phyloP scores from a whole-genome alignment of 2,113 vertebrate species.

The Pao palembangensis region DNA sequence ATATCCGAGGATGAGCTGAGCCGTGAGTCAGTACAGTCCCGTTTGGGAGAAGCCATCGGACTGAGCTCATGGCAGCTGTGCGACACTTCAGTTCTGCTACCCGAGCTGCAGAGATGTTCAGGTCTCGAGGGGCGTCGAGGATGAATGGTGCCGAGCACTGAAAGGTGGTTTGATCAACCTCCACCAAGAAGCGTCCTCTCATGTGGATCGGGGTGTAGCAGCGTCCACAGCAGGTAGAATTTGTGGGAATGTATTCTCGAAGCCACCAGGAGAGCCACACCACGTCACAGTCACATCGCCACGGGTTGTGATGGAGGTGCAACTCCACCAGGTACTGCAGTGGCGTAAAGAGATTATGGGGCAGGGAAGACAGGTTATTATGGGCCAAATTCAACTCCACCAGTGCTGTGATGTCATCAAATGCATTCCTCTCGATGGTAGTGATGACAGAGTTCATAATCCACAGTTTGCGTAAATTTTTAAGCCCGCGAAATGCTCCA shows the following conservation, averaged over 20 bases:
- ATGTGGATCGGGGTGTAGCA: conserved; percentile 90
- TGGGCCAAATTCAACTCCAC: conserved; percentile 98
- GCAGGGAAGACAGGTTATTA: conserved; percentile 94
- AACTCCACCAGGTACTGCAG: conserved; percentile 93
- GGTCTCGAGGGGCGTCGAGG: conserved; percentile 88
- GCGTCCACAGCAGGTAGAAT: conserved; percentile 95
- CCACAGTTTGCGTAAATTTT: conserved; percentile 94
- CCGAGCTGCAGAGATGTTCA: conserved; percentile 94
- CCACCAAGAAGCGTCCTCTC: conserved; percentile 89
- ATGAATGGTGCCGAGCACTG: conserved; percentile 96
- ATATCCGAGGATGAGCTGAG: conserved; percentile 87
- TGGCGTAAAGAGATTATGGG: conserved; percentile 95
- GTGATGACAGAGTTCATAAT: conserved; percentile 97
- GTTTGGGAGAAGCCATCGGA: conserved; percentile 92
- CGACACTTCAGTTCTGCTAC: conserved; percentile 92
- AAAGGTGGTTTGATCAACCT: conserved; percentile 92
- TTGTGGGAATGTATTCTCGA: conserved; percentile 94
- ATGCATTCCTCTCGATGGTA: conserved; percentile 92
- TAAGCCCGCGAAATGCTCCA: conserved; percentile 88
- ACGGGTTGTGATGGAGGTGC: conserved; percentile 97
- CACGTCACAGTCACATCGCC: conserved; percentile 96
- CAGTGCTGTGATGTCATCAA: conserved; percentile 91
- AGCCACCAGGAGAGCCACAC: conserved; percentile 98
- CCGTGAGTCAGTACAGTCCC: conserved; percentile 93
- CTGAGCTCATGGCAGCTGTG: conserved; percentile 92